A percentile compares a stretch with the other conserved stretches of the same genome.
These are phyloP conservation scores for Poeciliopsis gracilis DNA, from an alignment of 2,797 vertebrate genomes.

Conservation along the genomic window DNA sequence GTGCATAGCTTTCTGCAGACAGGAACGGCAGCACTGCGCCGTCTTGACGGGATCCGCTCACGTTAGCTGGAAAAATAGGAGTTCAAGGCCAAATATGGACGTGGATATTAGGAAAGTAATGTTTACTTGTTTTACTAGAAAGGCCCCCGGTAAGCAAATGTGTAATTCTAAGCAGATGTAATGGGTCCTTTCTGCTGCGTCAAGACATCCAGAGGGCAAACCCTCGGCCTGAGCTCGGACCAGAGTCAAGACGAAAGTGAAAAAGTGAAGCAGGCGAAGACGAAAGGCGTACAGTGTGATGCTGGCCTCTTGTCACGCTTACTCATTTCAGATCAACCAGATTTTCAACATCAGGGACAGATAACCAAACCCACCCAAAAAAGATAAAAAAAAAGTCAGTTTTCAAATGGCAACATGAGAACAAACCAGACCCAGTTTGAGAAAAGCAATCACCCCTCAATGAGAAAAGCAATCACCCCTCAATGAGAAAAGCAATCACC, in stretches of 20 bases:
- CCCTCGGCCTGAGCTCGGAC: not conserved
- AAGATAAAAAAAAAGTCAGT: not conserved
- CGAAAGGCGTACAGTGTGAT: not conserved
- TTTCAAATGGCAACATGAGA: not conserved
- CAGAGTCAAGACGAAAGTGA: not conserved
- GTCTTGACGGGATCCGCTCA: not conserved
- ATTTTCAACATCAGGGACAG: not conserved
- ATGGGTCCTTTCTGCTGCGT: not conserved
- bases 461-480: not conserved
- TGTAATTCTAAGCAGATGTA: not conserved
- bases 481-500: not conserved
- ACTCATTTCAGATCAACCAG: not conserved
- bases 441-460: not conserved
- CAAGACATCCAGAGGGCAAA: not conserved
- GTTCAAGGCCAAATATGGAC: not conserved
- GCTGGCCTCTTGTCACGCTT: not conserved
- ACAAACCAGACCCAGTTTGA: not conserved
- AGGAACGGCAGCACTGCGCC: not conserved
- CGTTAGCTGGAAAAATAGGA: not conserved
- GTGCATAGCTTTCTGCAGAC: not conserved
- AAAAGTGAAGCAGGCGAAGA: not conserved
- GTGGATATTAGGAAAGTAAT: not conserved
- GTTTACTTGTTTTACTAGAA: not conserved
- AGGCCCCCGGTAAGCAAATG: not conserved
- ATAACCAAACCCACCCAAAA: not conserved